These are phyloP conservation scores for Colletes latitarsis DNA, from an alignment of 1,140 invertebrate species.

Conservation along the genomic window DNA sequence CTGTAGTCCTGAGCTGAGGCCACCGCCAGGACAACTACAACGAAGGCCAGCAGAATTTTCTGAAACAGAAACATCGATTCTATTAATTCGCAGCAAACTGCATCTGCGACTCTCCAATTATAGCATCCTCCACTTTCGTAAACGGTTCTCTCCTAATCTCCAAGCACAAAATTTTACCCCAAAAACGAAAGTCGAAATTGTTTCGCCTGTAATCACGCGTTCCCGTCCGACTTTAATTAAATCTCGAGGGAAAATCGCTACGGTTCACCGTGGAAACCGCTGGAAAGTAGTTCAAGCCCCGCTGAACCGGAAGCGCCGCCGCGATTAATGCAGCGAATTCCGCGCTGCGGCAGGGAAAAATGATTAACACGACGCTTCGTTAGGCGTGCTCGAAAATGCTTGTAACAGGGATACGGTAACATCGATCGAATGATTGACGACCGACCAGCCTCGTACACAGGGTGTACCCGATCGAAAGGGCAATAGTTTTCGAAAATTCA, in stretches of 20 bases:
- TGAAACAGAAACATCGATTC: conserved; percentile 58
- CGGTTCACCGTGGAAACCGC: background rate
- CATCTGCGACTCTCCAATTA: background rate
- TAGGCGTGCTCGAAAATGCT: background rate
- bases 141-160: conserved; percentile 2
- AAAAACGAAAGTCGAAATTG: background rate
- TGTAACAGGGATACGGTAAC: background rate
- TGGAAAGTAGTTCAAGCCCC: background rate
- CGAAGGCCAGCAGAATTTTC: conserved; percentile 70
- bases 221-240: conserved; percentile 1
- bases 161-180: background rate
- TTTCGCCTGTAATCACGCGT: background rate
- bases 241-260: background rate
- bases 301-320: background rate
- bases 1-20: conserved; percentile 73
- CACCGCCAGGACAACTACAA: conserved; percentile 65
- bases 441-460: background rate
- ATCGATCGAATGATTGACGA: conserved; percentile 27
- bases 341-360: background rate
- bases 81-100: background rate
- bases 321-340: background rate
- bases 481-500: background rate
- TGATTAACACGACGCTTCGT: conserved; percentile 9
- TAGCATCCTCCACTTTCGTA: conserved; percentile 21
- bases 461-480: background rate